phyloP scores from a whole-genome alignment of 2,888 invertebrate species.

The Chrysina gloriosa region DNA sequence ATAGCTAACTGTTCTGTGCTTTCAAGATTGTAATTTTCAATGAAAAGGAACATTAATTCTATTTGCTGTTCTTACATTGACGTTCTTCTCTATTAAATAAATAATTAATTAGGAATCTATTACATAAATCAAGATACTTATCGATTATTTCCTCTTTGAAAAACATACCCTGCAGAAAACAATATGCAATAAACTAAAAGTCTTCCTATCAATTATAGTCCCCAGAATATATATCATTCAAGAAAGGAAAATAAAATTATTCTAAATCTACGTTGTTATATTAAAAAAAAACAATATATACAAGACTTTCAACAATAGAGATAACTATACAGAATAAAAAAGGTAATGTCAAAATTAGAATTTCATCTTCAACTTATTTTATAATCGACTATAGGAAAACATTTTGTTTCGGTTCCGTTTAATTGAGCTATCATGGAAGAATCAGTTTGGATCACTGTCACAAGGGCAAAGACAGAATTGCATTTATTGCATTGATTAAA shows the following conservation, averaged over 20 bases:
- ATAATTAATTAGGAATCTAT: neutral
- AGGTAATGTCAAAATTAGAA: conserved; percentile 14
- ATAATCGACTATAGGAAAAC: conserved; percentile 11
- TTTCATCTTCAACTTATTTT: neutral
- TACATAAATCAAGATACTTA: neutral
- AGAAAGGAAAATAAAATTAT: conserved; percentile 25
- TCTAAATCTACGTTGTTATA: conserved; percentile 43
- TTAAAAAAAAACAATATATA: conserved; percentile 56
- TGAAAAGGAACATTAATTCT: neutral
- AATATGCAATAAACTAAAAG: conserved; percentile 6
- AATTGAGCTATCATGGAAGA: conserved; percentile 31
- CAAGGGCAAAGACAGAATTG: too few relatives aligned
- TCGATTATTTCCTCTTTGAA: neutral
- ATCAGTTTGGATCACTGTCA: too few relatives aligned
- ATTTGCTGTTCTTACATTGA: neutral
- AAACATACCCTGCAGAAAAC: conserved; percentile 30
- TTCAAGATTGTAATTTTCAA: neutral
- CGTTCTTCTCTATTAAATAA: conserved; percentile 7
- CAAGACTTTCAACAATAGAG: conserved; percentile 44
- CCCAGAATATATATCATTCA: conserved; percentile 42
- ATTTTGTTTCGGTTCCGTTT: neutral
- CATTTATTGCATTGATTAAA: too few relatives aligned
- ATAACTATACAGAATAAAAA: conserved; percentile 31
- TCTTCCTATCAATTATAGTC: conserved; percentile 31
- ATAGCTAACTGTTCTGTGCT: neutral